A percentile compares a stretch with the other conserved stretches of the same genome.
These are phyloP conservation scores for Ammodytes dubius DNA, from an alignment of 2,113 vertebrate genomes.

Conservation along the genomic window DNA sequence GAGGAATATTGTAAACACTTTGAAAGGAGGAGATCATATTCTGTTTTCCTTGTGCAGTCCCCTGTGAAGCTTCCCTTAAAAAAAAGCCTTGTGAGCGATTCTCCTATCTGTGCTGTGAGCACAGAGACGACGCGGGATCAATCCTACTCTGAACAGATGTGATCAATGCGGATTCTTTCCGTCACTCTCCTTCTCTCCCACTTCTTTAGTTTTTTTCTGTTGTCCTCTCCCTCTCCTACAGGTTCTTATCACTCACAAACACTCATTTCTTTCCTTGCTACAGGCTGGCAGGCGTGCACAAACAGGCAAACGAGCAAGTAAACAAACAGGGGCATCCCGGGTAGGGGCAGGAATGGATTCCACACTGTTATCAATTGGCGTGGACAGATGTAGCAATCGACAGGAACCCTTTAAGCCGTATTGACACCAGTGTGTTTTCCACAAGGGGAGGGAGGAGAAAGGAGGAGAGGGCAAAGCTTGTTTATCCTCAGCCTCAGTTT, in stretches of 20 bases:
- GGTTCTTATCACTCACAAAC: conserved; percentile 75
- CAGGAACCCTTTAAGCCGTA: conserved; percentile 60
- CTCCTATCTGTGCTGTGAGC: conserved; percentile 32
- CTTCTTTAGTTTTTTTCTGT: conserved; percentile 32
- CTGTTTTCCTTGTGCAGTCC: conserved; percentile 20
- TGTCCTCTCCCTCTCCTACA: conserved; percentile 59
- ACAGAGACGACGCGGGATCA: conserved; percentile 39
- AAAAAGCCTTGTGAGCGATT: conserved; percentile 28
- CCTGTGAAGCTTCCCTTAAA: conserved; percentile 42
- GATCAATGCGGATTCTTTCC: conserved; percentile 67
- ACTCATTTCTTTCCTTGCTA: conserved; percentile 60
- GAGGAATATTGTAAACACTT: conserved; percentile 50
- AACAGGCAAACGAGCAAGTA: conserved; percentile 45
- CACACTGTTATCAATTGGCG: conserved; percentile 60
- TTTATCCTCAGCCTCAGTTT: conserved; percentile 39
- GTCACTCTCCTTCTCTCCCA: conserved; percentile 48
- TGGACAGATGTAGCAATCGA: conserved; percentile 57
- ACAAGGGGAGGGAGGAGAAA: conserved; percentile 29
- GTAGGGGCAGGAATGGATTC: conserved; percentile 46
- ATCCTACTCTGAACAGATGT: conserved; percentile 55
- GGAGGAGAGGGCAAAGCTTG: conserved; percentile 11
- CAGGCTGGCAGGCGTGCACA: conserved; percentile 43
- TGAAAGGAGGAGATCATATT: conserved; percentile 32
- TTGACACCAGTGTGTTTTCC: conserved; percentile 56
- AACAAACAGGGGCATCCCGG: conserved; percentile 56